Evolutionary conservation across 2,888 invertebrate genomes (phyloP).

Genomic region (Bellardia pandia): DNA sequence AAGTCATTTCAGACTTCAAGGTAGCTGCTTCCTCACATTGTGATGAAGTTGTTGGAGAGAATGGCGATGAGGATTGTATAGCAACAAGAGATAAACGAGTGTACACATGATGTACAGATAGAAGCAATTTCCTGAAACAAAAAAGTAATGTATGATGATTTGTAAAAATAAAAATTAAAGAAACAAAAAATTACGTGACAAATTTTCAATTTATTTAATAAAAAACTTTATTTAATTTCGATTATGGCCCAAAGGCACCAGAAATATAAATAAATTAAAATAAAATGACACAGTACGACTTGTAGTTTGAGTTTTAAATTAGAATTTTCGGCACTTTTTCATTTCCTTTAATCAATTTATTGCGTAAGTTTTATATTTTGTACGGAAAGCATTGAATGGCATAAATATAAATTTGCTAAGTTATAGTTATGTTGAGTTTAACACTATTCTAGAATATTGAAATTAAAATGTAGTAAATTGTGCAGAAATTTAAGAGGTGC

Average conservation of each 20-base stretch:
- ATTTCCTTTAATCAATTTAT: constrained; percentile 1
- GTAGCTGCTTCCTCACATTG: constrained; percentile 31
- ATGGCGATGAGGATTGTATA: constrained; percentile 4
- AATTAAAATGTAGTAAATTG: too few relatives aligned
- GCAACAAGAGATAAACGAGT: neutral
- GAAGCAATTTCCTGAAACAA: constrained; percentile 62
- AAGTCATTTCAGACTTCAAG: constrained; percentile 32
- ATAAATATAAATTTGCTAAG: neutral
- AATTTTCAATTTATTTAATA: constrained; percentile 52
- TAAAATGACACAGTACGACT: neutral
- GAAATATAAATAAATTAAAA: constrained; percentile 33
- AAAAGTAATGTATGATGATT: constrained; percentile 26
- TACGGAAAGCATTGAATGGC: neutral
- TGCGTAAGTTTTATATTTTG: neutral
- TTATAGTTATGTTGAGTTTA: too few relatives aligned
- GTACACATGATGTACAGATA: constrained; percentile 30
- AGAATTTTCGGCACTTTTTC: neutral
- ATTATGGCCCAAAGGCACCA: constrained; percentile 27
- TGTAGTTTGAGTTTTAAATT: neutral
- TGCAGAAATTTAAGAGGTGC: too few relatives aligned
- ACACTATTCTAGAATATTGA: too few relatives aligned
- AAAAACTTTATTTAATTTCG: constrained; percentile 40
- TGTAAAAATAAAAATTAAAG: neutral
- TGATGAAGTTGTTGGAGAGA: neutral
- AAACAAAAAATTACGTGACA: constrained; percentile 48